Percentiles rank a stretch among this genome's conserved stretches.
Evolutionary conservation across 2,113 vertebrate genomes (phyloP).

Genomic region (Catharus bicknelli): DNA sequence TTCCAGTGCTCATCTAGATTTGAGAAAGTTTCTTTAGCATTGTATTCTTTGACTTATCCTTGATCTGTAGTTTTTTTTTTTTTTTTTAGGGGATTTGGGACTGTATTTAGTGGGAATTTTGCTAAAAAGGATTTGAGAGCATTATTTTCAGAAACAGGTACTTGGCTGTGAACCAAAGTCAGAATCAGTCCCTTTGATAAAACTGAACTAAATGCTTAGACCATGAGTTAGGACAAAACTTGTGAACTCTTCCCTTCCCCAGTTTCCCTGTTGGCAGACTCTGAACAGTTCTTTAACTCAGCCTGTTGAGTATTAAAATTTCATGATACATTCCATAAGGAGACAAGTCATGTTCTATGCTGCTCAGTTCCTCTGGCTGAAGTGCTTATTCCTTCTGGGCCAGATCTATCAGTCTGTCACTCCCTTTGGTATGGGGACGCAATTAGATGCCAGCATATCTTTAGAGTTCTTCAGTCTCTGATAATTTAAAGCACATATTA

Average conservation of each 20-base stretch:
- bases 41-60: not conserved
- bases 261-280: not conserved
- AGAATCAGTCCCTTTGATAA: not conserved
- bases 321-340: not conserved
- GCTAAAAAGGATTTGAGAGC: not conserved
- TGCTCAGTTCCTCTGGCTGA: not conserved
- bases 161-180: not conserved
- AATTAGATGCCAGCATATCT: not conserved
- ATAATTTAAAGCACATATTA: not conserved
- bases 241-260: not conserved
- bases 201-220: not conserved
- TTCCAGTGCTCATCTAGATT: not conserved
- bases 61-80: not conserved
- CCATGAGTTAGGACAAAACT: not conserved
- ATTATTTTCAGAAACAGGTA: not conserved
- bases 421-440: not conserved
- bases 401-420: not conserved
- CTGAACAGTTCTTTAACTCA: not conserved
- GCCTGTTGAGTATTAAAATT: not conserved
- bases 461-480: not conserved
- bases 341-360: not conserved
- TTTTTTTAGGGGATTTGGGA: not conserved
- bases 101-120: not conserved
- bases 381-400: not conserved
- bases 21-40: not conserved